These are phyloP conservation scores for Drosophila niveifrons DNA, from an alignment of 2,888 invertebrate genomes.

Conservation along the genomic window DNA sequence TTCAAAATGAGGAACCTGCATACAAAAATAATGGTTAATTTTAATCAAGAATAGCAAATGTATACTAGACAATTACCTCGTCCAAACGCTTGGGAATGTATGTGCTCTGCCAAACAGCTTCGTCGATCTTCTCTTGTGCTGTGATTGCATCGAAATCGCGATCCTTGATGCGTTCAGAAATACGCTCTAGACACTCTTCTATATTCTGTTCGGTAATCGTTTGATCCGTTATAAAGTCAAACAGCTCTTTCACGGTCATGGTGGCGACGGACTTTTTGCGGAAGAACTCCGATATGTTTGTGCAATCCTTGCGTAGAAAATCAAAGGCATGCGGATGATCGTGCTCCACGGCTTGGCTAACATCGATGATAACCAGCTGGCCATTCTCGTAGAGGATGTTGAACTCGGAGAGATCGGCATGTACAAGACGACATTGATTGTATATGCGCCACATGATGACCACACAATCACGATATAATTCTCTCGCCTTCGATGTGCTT, in stretches of 20 bases:
- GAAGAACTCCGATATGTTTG: constrained; percentile 96
- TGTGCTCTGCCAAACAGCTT: constrained; percentile 96
- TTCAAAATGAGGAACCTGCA: constrained; percentile 92
- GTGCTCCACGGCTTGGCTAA: constrained; percentile 99
- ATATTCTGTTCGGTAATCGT: constrained; percentile 92
- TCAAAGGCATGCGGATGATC: constrained; percentile 98
- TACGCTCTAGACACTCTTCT: constrained; percentile 91
- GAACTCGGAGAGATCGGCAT: constrained; percentile 99
- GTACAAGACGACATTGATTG: constrained; percentile 96
- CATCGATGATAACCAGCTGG: constrained; percentile 96
- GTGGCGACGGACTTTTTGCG: constrained; percentile 95
- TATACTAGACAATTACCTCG: constrained; percentile 88
- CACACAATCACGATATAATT: constrained; percentile 92
- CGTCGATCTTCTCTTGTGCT: constrained; percentile 92
- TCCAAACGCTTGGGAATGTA: constrained; percentile 97
- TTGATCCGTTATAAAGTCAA: constrained; percentile 98
- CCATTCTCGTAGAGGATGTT: constrained; percentile 95
- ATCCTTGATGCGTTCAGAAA: constrained; percentile 89
- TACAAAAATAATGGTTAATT: background rate
- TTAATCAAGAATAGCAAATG: background rate
- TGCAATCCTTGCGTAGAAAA: constrained; percentile 97
- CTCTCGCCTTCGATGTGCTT: constrained; percentile 90
- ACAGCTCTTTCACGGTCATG: constrained; percentile 95
- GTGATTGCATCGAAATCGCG: constrained; percentile 89
- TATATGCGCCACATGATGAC: constrained; percentile 97